Base-by-base conservation (phyloP, 2,113 vertebrate species). In the Engraulis encrasicolus region DNA sequence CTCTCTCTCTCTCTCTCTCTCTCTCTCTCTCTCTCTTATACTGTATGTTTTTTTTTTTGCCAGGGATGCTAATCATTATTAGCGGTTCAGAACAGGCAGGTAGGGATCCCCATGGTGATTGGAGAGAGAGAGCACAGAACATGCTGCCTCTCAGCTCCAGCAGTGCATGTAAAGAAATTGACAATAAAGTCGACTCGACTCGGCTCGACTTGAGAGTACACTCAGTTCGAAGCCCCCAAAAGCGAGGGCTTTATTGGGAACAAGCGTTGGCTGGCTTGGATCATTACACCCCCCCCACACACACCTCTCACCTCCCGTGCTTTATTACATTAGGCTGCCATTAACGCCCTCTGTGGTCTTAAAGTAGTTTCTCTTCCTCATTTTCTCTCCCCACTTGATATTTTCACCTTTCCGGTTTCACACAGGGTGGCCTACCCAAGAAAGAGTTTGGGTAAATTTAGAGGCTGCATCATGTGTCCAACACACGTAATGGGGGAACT, bases 221-320 rank as follows among this genome's bases (percentile, higher is more conserved):
- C 58, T 66, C 66, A 15, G 27, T 5, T 34, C 27, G 34, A 36
- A 11, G 66, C 66, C 66, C 66, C 23, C 1, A 23, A 2, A 14
- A 15, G 66, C 11, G 12, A 74, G 66, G n/a, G 66, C 66, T 36
- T 34, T 14, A 74, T 31, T 74, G 18, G 27, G 66, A 74, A 74
- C 66, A 5, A 34, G 66, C 66, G 66, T 74, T 74, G 66, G 66
- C 66, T 74, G 66, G 66, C 66, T 74, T 23, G 23, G 66, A 74
- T 74, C 66, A 74, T 74, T 34, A 27, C 27, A 34, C 31, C 66
- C 66, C 66, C n/a, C n/a, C n/a, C n/a, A n/a, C n/a, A n/a, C n/a
- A n/a, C n/a, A n/a, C n/a, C n/a, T n/a, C n/a, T n/a, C n/a, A n/a
- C n/a, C n/a, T n/a, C n/a, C 1, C 5, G 66, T 74, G 27, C 66